Evolutionary conservation across 1,140 invertebrate genomes (phyloP).

Genomic region (Asobara japonica): DNA sequence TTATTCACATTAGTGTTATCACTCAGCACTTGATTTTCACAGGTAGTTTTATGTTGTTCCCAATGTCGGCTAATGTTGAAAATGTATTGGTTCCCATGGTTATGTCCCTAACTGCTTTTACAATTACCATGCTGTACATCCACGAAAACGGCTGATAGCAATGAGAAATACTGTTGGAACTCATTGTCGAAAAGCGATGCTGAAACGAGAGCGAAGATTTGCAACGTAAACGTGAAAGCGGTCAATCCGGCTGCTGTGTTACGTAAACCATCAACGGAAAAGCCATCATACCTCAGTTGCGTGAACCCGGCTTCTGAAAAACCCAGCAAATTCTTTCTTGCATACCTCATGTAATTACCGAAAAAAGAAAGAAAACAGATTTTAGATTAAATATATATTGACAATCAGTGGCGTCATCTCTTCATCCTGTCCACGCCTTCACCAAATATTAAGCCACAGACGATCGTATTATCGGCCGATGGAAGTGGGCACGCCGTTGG

Average conservation of each 20-base stretch:
- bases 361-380: background rate
- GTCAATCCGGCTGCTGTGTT: slow-evolving; percentile 56
- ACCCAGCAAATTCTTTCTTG: background rate
- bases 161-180: background rate
- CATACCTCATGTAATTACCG: background rate
- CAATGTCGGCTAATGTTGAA: too few species aligned
- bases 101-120: too few species aligned
- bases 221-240: slow-evolving; percentile 57
- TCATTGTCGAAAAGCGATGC: background rate
- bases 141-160: background rate
- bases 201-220: slow-evolving; percentile 21
- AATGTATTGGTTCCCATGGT: too few species aligned
- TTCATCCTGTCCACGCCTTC: background rate
- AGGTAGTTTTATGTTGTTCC: too few species aligned
- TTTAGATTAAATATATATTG: background rate
- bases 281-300: slow-evolving; percentile 38
- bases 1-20: too few species aligned
- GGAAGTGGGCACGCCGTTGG: background rate
- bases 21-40: too few species aligned
- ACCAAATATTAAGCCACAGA: background rate
- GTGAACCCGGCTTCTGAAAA: background rate
- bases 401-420: background rate
- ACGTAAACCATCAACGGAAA: slow-evolving; percentile 58
- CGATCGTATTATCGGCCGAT: background rate
- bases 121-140: too few species aligned